These are phyloP conservation scores for Sebastes alutus DNA, from an alignment of 2,797 vertebrate genomes.

Conservation along the genomic window DNA sequence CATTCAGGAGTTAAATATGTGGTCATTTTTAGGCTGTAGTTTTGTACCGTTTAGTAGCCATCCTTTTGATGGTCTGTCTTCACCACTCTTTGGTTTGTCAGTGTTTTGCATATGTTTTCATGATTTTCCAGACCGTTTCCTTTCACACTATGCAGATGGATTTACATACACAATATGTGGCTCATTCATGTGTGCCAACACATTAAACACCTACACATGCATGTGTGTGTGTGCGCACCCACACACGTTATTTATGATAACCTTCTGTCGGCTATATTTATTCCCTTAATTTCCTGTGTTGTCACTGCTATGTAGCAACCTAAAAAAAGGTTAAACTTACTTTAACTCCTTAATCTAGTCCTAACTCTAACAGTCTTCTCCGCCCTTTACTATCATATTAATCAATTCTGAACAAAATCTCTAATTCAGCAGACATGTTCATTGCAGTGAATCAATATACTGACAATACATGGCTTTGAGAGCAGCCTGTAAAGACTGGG, in stretches of 20 bases:
- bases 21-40: neutral
- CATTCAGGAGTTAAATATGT: neutral
- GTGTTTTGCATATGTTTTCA: constrained; percentile 41
- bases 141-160: constrained; percentile 50
- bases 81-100: neutral
- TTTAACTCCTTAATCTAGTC: neutral
- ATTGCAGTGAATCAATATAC: constrained; percentile 28
- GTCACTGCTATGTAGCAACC: neutral
- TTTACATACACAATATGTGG: constrained; percentile 44
- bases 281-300: constrained; percentile 17
- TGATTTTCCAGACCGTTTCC: constrained; percentile 35
- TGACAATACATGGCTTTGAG: neutral
- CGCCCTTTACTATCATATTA: neutral
- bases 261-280: constrained; percentile 47
- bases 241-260: constrained; percentile 38
- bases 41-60: neutral
- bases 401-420: constrained; percentile 16
- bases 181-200: constrained; percentile 55
- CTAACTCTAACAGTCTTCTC: neutral
- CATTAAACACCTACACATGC: constrained; percentile 57
- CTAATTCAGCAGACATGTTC: constrained; percentile 27
- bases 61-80: neutral
- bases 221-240: constrained; percentile 27
- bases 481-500: constrained; percentile 4
- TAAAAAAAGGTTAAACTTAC: neutral